Evolutionary conservation across 2,113 vertebrate genomes (phyloP).

Genomic region (Asarcornis scutulata): DNA sequence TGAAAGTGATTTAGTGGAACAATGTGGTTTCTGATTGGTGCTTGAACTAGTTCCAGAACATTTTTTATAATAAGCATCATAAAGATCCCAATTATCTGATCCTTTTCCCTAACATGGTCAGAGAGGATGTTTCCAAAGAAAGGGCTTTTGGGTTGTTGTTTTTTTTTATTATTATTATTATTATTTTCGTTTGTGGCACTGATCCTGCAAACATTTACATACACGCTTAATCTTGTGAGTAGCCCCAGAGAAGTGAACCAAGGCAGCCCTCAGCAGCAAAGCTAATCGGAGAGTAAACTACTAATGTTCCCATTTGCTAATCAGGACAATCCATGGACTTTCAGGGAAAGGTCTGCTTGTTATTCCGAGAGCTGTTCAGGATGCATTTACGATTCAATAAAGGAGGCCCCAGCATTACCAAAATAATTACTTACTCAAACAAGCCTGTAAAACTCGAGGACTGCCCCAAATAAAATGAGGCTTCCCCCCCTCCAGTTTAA

Average conservation of each 20-base stretch:
- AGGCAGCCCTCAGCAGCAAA: slow-evolving; percentile 36
- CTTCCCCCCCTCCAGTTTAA: slow-evolving; percentile 67
- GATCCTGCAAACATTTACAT: slow-evolving; percentile 58
- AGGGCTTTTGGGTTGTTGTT: not conserved
- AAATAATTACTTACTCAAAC: slow-evolving; percentile 82
- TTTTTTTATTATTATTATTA: not conserved
- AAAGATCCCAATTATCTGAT: slow-evolving; percentile 89
- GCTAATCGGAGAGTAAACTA: slow-evolving; percentile 49
- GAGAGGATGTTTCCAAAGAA: slow-evolving; percentile 73
- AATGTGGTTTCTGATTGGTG: slow-evolving; percentile 91
- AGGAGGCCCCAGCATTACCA: slow-evolving; percentile 73
- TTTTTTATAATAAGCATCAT: slow-evolving; percentile 85
- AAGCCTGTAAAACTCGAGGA: slow-evolving; percentile 76
- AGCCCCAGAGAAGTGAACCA: slow-evolving; percentile 34
- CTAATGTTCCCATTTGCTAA: slow-evolving; percentile 55
- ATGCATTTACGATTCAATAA: slow-evolving; percentile 78
- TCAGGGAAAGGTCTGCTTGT: slow-evolving; percentile 50
- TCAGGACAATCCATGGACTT: slow-evolving; percentile 45
- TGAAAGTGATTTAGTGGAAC: slow-evolving; percentile 94
- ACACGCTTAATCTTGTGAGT: not conserved
- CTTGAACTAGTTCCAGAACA: slow-evolving; percentile 86
- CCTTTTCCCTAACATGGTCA: slow-evolving; percentile 76
- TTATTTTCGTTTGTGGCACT: slow-evolving; percentile 5
- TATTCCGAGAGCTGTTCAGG: slow-evolving; percentile 57
- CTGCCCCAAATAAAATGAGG: slow-evolving; percentile 70